Evolutionary conservation across 2,888 invertebrate genomes (phyloP), one percentile per base, ranked within the genome.

Genomic region (Papilio gigon): DNA sequence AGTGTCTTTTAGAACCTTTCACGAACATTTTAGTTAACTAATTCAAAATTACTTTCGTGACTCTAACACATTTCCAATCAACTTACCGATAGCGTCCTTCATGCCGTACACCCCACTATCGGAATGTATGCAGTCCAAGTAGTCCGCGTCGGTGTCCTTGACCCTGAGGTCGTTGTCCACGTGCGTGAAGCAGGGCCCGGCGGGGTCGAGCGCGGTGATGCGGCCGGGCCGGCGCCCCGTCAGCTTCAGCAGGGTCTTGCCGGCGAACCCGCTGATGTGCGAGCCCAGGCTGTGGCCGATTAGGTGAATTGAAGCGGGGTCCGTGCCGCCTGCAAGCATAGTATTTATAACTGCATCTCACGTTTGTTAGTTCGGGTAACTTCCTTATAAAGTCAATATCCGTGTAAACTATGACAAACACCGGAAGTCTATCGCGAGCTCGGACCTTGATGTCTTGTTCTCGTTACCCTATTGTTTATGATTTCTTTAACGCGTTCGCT

Each of bases 261-360:
- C 90, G 0, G 90, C 74, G 73, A 87, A 90, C 2, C 88, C 84
- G 30, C 83, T 77, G 64, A 91, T 87, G 78, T 92, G 91, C 0
- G 87, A 75, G 17, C 92, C 92, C 1, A 92, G 83, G 61, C 91
- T 91, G 84, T 91, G 92, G 0, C 92, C 92, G 9, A 92, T 80
- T n/a, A 92, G 74, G 75, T 90, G 87, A 64, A 91, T 84, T 0
- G 77, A 69, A 0, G 76, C 62, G 0, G 88, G 83, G 8, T 82
- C 72, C 8, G 84, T 69, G 11, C 88, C 90, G 33, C 76, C 90
- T 91, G 80, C 0, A 74, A 22, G 27, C 35, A 44, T 44, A n/a
- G 8, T 44, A 12, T 0, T 4, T 12, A 14, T 27, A 12, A 30
- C 30, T 40, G 50, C n/a, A 47, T 58, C 37, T 40, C 14, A 40